A percentile compares a stretch with the other conserved stretches of the same genome.
These are phyloP conservation scores for Hoplodrina blanda DNA, from an alignment of 2,888 invertebrate species.

Conservation along the genomic window DNA sequence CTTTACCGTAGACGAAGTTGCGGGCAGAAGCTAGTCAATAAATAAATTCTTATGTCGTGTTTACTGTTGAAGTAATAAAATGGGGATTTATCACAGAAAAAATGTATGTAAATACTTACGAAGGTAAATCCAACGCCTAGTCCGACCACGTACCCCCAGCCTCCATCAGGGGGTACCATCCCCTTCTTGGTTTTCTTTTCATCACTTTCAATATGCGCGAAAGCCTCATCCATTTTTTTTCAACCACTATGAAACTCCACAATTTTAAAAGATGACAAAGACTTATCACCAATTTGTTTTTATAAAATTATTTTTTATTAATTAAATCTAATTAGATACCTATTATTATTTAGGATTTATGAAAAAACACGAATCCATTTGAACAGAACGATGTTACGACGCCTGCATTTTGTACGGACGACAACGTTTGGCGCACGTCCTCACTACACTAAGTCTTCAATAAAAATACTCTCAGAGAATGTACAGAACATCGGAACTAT, in stretches of 20 bases:
- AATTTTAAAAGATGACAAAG: neutral
- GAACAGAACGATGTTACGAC: slow-evolving; percentile 27
- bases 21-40: no score
- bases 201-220: slow-evolving; percentile 80
- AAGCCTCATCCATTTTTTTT: slow-evolving; percentile 85
- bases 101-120: slow-evolving; percentile 90
- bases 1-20: no score
- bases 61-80: neutral
- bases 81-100: neutral
- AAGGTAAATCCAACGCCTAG: slow-evolving; percentile 93
- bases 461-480: slow-evolving; percentile 62
- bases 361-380: slow-evolving; percentile 10
- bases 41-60: neutral
- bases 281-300: neutral
- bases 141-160: slow-evolving; percentile 95
- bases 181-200: slow-evolving; percentile 68
- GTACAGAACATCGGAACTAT: slow-evolving; percentile 37
- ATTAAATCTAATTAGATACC: neutral
- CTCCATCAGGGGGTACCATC: slow-evolving; percentile 92
- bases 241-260: slow-evolving; percentile 32
- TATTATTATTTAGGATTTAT: slow-evolving; percentile 10
- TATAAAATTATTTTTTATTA: neutral
- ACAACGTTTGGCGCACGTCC: slow-evolving; percentile 67
- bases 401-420: slow-evolving; percentile 48
- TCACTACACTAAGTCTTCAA: slow-evolving; percentile 65